Base-by-base conservation (phyloP, 2,113 vertebrate genomes). In the Leuciscus idus region DNA sequence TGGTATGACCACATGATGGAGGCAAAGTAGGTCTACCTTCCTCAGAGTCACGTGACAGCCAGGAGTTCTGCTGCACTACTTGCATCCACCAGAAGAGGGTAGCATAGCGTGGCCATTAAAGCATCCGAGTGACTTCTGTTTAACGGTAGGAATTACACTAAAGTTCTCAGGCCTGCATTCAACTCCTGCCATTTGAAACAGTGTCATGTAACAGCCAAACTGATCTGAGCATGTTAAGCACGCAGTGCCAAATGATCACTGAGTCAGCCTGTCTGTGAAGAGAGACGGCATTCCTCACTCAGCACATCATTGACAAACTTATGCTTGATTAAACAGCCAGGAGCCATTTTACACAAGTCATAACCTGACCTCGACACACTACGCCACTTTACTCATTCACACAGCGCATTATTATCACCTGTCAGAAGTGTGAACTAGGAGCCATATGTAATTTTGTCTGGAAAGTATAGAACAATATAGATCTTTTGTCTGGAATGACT, bases 291-390 rank as follows among this genome's bases (percentile, higher is more conserved):
- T 92, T 92, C 91, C 85, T 91, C 79, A 81, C 85, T 84, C 57
- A 72, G 84, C 85, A 64, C 88, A 17, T 90, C 86, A 48, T 66
- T 48, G 70, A 30, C 83, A 80, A 78, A 87, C 23, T 88, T 11
- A 84, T 50, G 84, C 89, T 36, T 80, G 86, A 90, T 91, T 88
- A 90, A 81, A 87, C 84, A 79, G 88, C 90, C 88, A 23, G 12
- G 70, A 91, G 89, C 80, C 68, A 81, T 39, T n/a, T 36, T 8
- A 79, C 77, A 85, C 83, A 90, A 61, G 77, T 26, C 55, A 43
- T 81, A 68, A 81, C 79, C 76, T 84, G 85, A 52, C 28, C 61
- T 81, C 39, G 36, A 81, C 36, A 62, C 70, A 86, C 30, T 76
- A 48, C 23, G 30, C 57, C 72, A 46, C 77, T 70, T 62, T 36